Evolutionary conservation across 2,797 vertebrate species (phyloP), one percentile per base, ranked within the genome.

Genomic region (Notoglanidium macrostoma): DNA sequence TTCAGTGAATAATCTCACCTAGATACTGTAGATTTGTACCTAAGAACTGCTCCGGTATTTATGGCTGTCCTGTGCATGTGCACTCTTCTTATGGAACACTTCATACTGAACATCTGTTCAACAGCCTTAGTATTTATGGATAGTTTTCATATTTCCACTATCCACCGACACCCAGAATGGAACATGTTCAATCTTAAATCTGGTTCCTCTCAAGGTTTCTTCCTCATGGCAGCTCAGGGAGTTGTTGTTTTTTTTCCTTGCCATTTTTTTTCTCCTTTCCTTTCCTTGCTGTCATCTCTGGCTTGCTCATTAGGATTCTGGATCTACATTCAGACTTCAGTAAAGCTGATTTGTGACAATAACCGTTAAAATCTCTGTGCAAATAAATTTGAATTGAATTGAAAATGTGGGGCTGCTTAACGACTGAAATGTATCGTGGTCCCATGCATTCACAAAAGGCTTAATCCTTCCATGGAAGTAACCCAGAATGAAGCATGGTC

Each of bases 361-460:
- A 11, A 0, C 46, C 54, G 17, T 76, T 76, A 26, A 51, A 76
- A 54, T 51, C 72, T 26, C 46, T 51, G 5, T 74, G 51, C 46
- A 49, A 49, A n/a, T 74, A 74, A 26, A 49, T n/a, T 74, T 74
- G 72, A 74, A 72, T 73, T 44, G 35, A 40, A 72, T 44, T 46
- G 10, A 44, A 23, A 46, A 9, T 78, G 51, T 78, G 15, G 51
- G 7, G 29, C 51, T 54, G 7, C 51, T 54, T 77, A 29, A 49
- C 15, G 23, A 15, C 73, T 76, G 73, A 77, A n/a, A 54, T 54
- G n/a, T 57, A n/a, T 74, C 35, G 15, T 55, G 15, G 3, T 35
- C 26, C 46, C 6, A n/a, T 29, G 26, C 0, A n/a, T 54, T 7
- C 7, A 77, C 49, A 77, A 55, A 77, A 54, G 46, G n/a, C 26